A percentile compares a stretch with the other conserved stretches of the same genome.
Conservation (phyloP, 2,113 vertebrate species). For the Takifugu bimaculatus region DNA sequence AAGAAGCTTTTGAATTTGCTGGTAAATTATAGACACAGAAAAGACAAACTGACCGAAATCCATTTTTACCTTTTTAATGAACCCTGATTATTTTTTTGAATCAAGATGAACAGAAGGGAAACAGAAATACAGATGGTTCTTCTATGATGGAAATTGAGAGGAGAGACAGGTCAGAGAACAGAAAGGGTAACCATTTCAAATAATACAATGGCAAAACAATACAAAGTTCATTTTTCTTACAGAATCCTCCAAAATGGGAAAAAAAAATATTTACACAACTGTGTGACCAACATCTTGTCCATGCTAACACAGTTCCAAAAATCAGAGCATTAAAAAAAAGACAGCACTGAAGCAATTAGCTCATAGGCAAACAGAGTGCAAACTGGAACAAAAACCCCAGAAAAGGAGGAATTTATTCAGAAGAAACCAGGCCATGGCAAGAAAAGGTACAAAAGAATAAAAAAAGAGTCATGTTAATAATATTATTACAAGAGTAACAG, state of each 20-base stretch:
- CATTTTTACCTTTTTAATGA: slow-evolving; percentile 75
- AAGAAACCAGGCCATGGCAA: slow-evolving; percentile 30
- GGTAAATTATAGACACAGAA: slow-evolving; percentile 7
- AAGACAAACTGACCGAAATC: slow-evolving; percentile 24
- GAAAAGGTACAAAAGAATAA: slow-evolving; percentile 56
- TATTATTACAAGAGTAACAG: slow-evolving; percentile 68
- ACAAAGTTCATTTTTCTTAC: slow-evolving; percentile 62
- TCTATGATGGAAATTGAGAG: slow-evolving; percentile 36
- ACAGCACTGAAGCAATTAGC: not conserved
- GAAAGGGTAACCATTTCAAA: slow-evolving; percentile 39
- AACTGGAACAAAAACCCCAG: slow-evolving; percentile 37
- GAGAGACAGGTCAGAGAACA: slow-evolving; percentile 14
- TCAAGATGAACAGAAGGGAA: slow-evolving; percentile 69
- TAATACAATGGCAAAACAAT: slow-evolving; percentile 66
- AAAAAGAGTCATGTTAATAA: slow-evolving; percentile 65
- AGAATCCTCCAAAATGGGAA: slow-evolving; percentile 61
- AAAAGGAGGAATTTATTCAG: slow-evolving; percentile 37
- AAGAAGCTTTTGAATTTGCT: not conserved
- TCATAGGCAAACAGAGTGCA: slow-evolving; percentile 33
- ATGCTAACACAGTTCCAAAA: slow-evolving; percentile 44
- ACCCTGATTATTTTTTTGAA: slow-evolving; percentile 82
- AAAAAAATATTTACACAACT: slow-evolving; percentile 61
- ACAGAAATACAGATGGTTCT: slow-evolving; percentile 60
- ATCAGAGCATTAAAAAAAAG: not conserved
- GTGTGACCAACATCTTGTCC: slow-evolving; percentile 45